phyloP scores from a whole-genome alignment of 2,888 invertebrate species.

The Acanthoscelides obtectus region DNA sequence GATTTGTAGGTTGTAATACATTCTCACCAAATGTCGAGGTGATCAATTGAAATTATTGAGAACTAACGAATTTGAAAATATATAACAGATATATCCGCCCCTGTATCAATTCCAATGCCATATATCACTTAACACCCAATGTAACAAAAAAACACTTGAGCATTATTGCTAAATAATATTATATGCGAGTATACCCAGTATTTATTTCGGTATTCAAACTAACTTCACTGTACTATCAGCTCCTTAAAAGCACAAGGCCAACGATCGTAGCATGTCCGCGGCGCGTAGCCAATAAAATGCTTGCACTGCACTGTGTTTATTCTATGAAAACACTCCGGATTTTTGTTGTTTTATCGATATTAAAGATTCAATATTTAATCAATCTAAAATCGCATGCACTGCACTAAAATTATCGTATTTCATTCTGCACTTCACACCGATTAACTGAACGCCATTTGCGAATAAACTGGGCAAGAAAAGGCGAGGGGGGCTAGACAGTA shows the following conservation, averaged over 20 bases:
- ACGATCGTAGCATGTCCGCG: neutral
- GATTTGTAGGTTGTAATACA: too few relatives aligned
- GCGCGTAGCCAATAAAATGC: neutral
- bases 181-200: too few relatives aligned
- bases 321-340: neutral
- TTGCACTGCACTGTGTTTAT: neutral
- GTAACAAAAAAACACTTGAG: too few relatives aligned
- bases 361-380: neutral
- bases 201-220: neutral
- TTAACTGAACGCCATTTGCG: neutral
- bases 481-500: constrained; percentile 33
- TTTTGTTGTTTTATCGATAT: neutral
- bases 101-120: too few relatives aligned
- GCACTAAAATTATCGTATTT: neutral
- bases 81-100: too few relatives aligned
- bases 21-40: too few relatives aligned
- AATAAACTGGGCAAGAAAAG: constrained; percentile 1
- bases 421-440: neutral
- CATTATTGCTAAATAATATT: too few relatives aligned
- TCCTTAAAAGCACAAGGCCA: neutral
- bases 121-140: too few relatives aligned
- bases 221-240: neutral
- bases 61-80: too few relatives aligned
- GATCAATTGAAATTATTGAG: too few relatives aligned
- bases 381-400: neutral